phyloP scores from a whole-genome alignment of 2,113 vertebrate genomes.

The Pitta sordida region DNA sequence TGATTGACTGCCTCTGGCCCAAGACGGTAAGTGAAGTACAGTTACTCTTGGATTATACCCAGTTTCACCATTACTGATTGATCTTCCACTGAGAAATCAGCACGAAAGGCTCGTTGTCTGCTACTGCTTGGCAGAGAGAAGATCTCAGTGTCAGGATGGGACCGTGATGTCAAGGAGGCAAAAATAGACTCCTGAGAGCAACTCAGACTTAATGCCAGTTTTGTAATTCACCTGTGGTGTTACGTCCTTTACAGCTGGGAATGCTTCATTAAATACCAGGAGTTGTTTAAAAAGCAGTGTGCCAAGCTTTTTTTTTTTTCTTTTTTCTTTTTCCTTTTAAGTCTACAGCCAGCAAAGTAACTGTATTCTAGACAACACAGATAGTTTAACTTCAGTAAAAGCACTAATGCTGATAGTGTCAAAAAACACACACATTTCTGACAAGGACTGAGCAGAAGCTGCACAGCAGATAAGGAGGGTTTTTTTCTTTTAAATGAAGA shows the following conservation, averaged over 20 bases:
- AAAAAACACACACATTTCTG: constrained; percentile 35
- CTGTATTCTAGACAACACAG: not conserved
- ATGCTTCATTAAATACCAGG: constrained; percentile 30
- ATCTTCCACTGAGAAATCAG: constrained; percentile 37
- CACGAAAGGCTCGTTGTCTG: not conserved
- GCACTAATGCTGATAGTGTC: constrained; percentile 49
- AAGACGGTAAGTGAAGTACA: constrained; percentile 13
- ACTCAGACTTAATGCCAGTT: not conserved
- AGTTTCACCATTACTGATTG: constrained; percentile 34
- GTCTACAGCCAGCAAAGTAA: constrained; percentile 30
- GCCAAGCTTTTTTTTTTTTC: not conserved
- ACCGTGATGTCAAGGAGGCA: not conserved
- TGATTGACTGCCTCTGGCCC: constrained; percentile 48
- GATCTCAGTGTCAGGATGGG: not conserved
- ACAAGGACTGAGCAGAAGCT: constrained; percentile 39
- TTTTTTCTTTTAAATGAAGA: constrained; percentile 63
- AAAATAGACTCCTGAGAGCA: not conserved
- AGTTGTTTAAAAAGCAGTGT: constrained; percentile 20
- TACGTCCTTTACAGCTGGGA: not conserved
- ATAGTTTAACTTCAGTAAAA: constrained; percentile 57
- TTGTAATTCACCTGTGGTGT: not conserved
- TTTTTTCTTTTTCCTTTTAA: constrained; percentile 56
- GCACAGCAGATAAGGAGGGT: constrained; percentile 59
- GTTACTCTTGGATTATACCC: constrained; percentile 22
- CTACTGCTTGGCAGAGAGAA: constrained; percentile 50